Conservation (phyloP, 2,797 vertebrate genomes). For the Crocodylus rhombifer region DNA sequence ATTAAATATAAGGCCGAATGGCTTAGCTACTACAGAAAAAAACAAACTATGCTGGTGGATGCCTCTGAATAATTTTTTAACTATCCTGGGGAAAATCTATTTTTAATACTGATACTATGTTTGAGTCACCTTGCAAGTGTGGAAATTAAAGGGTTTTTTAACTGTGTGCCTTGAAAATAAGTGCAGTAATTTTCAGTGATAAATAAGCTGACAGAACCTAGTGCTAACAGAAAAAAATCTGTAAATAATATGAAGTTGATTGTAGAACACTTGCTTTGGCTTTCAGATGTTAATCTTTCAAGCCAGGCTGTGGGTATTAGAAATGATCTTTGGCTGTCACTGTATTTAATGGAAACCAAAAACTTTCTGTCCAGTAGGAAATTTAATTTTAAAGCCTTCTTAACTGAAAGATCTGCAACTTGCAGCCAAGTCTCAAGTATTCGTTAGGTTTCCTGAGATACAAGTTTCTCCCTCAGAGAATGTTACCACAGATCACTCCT, state of each 20-base stretch:
- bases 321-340: not conserved
- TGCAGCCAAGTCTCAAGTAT: no score
- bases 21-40: not conserved
- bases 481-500: no score
- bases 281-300: not conserved
- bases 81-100: not conserved
- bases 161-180: accelerated
- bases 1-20: not conserved
- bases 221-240: not conserved
- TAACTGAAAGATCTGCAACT: no score
- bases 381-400: no score
- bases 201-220: not conserved
- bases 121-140: not conserved
- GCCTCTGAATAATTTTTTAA: not conserved
- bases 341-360: no score
- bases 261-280: not conserved
- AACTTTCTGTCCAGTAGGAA: no score
- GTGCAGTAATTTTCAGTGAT: not conserved
- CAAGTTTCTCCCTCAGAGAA: no score
- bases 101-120: not conserved
- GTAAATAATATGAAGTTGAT: accelerated
- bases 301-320: not conserved
- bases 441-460: no score
- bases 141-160: conserved; percentile 10
- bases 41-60: not conserved